A percentile compares a stretch with the other conserved stretches of the same genome.
Evolutionary conservation across 37 sponge, comb jelly and placozoan genomes (phyloP).

Genomic region (Oopsacas minuta): DNA sequence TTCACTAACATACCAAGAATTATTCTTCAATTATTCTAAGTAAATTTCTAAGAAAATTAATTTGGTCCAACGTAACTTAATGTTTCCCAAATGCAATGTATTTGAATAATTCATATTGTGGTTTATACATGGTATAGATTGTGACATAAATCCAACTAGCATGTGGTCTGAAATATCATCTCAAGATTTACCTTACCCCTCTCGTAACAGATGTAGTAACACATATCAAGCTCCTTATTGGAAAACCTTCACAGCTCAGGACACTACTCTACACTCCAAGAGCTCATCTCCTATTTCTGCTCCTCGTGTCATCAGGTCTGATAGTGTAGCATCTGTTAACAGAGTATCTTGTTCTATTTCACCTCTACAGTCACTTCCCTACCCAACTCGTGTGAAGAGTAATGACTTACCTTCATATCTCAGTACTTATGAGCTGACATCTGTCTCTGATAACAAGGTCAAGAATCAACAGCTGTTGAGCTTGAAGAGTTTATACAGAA

Average conservation of each 20-base stretch:
- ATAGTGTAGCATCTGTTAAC: neutral
- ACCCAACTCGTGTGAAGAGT: neutral
- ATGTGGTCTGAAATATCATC: neutral
- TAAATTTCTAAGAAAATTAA: too few relatives aligned
- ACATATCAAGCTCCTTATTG: constrained; percentile 12
- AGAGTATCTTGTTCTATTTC: neutral
- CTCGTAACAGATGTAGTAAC: neutral
- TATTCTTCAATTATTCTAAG: too few relatives aligned
- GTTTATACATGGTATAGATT: too few relatives aligned
- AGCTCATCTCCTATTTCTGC: neutral
- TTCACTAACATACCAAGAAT: too few relatives aligned
- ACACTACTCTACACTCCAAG: neutral
- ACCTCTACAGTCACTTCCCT: neutral
- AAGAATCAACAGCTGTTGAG: neutral
- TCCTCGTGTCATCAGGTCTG: neutral
- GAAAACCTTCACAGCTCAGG: neutral
- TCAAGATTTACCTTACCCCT: neutral
- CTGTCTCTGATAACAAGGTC: neutral
- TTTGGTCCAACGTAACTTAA: too few relatives aligned
- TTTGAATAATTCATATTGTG: neutral
- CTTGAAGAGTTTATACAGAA: constrained; percentile 4
- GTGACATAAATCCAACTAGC: neutral
- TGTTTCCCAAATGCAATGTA: too few relatives aligned
- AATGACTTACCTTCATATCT: neutral
- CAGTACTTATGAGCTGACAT: neutral